Evolutionary conservation across 2,888 invertebrate species (phyloP), one percentile per base, ranked within the genome.

Genomic region (Leucoma salicis): DNA sequence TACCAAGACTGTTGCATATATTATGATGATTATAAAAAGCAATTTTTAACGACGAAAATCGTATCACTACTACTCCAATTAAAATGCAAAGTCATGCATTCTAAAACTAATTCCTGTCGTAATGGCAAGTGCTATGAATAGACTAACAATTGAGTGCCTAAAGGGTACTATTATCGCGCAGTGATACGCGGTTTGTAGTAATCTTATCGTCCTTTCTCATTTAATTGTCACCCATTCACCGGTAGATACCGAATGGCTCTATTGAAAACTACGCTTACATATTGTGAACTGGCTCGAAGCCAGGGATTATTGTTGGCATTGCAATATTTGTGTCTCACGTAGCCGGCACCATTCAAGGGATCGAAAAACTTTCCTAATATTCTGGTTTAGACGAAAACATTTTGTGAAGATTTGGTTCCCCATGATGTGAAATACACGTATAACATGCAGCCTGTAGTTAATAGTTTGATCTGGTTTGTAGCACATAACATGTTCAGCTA

Each of bases 341-440:
- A 77, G 63, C 69, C 66, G 57, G 63, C 70, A 76, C 75, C 77
- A 82, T 87, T 82, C 79, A 74, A 73, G 63, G 79, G 74, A 85
- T 85, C 79, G 87, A 83, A 86, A 87, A 88, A 87, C 83, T 88
- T 88, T 88, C 86, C 83, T 86, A 84, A 87, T 87, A 87, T 86
- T 84, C 78, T 69, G 66, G 74, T 72, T 63, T 63, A 70, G 71
- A 68, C 65, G 74, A 72, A 78, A 72, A 78, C 76, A 78, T 72
- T 71, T 70, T 58, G 57, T 49, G 63, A 63, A 21, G 68, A 75
- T 78, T 74, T 72, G 70, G 72, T 64, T n/a, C n/a, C n/a, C n/a
- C n/a, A n/a, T n/a, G n/a, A n/a, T n/a, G n/a, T n/a, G n/a, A n/a
- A n/a, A n/a, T n/a, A n/a, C n/a, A n/a, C n/a, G n/a, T n/a, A n/a